These are phyloP conservation scores for Acanthornis magna DNA, from an alignment of 2,797 vertebrate genomes.

Conservation along the genomic window DNA sequence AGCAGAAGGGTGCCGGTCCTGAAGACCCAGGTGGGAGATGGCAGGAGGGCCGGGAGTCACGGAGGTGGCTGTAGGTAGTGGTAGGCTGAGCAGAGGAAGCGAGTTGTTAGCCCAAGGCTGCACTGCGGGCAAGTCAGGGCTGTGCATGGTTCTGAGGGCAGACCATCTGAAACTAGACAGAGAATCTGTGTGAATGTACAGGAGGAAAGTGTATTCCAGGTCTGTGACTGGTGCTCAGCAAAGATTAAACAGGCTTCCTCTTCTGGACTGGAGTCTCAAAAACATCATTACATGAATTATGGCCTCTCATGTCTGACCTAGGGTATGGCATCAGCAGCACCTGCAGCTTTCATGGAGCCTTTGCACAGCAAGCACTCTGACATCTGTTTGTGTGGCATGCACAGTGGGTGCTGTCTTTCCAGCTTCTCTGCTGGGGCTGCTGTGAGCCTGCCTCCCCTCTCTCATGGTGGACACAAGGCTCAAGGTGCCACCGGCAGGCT, in stretches of 20 bases:
- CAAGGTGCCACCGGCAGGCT: not conserved
- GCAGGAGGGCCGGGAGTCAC: not conserved
- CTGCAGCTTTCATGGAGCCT: slow-evolving; percentile 41
- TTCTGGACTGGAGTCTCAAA: not conserved
- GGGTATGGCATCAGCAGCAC: slow-evolving; percentile 6
- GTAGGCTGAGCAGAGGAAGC: not conserved
- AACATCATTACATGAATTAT: not conserved
- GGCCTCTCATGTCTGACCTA: slow-evolving; percentile 7
- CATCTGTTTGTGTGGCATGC: slow-evolving; percentile 44
- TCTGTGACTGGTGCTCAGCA: not conserved
- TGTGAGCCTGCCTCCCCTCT: not conserved
- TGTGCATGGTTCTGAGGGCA: not conserved
- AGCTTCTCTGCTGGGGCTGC: not conserved
- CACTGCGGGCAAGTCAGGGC: not conserved
- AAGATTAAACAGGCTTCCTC: not conserved
- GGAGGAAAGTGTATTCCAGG: not conserved
- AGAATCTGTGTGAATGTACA: not conserved
- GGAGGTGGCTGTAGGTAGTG: not conserved
- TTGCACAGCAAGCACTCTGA: not conserved
- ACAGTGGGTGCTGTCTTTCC: not conserved
- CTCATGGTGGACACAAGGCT: not conserved
- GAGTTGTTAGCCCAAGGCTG: not conserved
- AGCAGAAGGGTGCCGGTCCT: not conserved
- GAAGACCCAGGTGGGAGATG: not conserved
- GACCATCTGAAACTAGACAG: not conserved